Base-by-base conservation (phyloP, 2,888 invertebrate species). In the Dromius quadrimaculatus region DNA sequence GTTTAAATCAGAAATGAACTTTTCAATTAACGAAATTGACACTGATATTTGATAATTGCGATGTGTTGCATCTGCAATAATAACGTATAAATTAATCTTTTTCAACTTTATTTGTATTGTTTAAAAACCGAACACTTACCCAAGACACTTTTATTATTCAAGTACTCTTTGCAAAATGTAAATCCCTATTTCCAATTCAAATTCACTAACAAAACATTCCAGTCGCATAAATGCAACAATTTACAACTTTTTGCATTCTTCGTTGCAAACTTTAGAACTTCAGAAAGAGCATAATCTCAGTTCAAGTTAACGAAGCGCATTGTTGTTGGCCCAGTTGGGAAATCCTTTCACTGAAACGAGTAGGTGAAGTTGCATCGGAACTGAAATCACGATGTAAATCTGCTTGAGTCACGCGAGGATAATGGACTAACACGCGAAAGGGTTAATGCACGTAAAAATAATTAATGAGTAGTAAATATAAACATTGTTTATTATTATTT, bases 291-390 rank as follows among this genome's bases (percentile, higher is more conserved):
- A n/a, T n/a, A n/a, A n/a, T n/a, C n/a, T n/a, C n/a, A n/a, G n/a
- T n/a, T n/a, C n/a, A 28, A 5, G 28, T 6, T 28, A 28, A 28
- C 28, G 28, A 28, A 8, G 28, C 28, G n/a, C 28, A 28, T 28
- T 28, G 28, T 28, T 3, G 28, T 6, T n/a, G n/a, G n/a, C n/a
- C n/a, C n/a, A n/a, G n/a, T n/a, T n/a, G n/a, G n/a, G 28, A 28
- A 3, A 3, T 28, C 28, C 3, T 6, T 28, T 6, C 28, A 28
- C 28, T 28, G 28, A 28, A 28, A 43, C 1, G 43, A 43, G 13
- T 8, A 43, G 43, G 43, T 43, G 17, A 43, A 43, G 4, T 43
- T 43, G 43, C 43, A 43, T 28, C 28, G 28, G 28, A 28, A 28
- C 4, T 28, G 3, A 28, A 28, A 28, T 28, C 8, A 8, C 8